These are phyloP conservation scores for Drosophila guanche DNA, from an alignment of 1,140 invertebrate genomes.

Conservation along the genomic window DNA sequence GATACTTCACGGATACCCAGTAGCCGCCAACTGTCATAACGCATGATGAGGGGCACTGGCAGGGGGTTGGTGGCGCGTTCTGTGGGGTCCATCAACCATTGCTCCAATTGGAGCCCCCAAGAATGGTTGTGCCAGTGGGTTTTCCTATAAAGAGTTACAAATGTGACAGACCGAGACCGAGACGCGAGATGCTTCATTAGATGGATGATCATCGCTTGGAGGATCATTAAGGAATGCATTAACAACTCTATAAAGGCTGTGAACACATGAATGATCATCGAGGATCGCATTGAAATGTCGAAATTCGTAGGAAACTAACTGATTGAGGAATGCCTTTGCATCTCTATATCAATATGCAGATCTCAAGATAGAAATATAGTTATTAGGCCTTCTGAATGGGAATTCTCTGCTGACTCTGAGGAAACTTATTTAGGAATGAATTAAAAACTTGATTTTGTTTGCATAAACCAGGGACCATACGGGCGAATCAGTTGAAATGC, in stretches of 20 bases:
- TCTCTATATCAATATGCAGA: no score
- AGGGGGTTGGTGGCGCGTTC: constrained; percentile 12
- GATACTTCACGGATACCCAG: neutral
- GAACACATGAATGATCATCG: neutral
- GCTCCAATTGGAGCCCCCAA: neutral
- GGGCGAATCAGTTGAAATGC: no score
- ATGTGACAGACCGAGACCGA: constrained; percentile 30
- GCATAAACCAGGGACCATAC: no score
- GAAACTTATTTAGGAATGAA: no score
- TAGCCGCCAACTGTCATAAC: constrained; percentile 24
- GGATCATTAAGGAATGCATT: constrained; percentile 38
- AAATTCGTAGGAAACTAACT: no score
- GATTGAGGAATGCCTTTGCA: no score
- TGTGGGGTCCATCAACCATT: constrained; percentile 37
- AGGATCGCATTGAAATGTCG: no score
- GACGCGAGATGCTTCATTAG: constrained; percentile 47
- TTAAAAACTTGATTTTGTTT: no score
- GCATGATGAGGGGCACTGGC: constrained; percentile 6
- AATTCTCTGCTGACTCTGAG: no score
- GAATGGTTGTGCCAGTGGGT: constrained; percentile 16
- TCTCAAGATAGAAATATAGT: no score
- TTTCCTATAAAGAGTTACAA: constrained; percentile 6
- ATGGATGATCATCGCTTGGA: constrained; percentile 31
- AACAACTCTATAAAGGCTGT: constrained; percentile 33
- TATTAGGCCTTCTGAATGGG: no score